Evolutionary conservation across 1,140 invertebrate species (phyloP).

Genomic region (Leucophenga varia): DNA sequence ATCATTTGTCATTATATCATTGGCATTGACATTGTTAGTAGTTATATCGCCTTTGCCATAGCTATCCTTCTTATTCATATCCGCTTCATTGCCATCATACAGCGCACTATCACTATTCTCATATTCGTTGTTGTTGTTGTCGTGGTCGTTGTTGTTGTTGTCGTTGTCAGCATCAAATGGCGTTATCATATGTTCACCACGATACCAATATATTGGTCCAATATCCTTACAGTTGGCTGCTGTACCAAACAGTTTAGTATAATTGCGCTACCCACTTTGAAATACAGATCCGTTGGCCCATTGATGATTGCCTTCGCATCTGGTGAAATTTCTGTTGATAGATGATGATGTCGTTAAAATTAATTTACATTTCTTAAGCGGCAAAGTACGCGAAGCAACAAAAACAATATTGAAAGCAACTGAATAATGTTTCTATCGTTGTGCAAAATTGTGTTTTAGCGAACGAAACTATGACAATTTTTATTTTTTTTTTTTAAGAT

Average conservation of each 20-base stretch:
- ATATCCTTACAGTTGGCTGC: conserved; percentile 78
- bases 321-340: conserved; percentile 56
- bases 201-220: conserved; percentile 82
- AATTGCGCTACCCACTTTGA: conserved; percentile 80
- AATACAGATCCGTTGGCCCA: conserved; percentile 76
- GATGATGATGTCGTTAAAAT: conserved; percentile 9
- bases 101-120: too few species aligned
- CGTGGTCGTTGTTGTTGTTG: neutral
- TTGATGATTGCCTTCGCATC: conserved; percentile 79
- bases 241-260: conserved; percentile 79
- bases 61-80: too few species aligned
- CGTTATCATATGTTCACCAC: conserved; percentile 59
- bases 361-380: neutral
- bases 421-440: too few species aligned
- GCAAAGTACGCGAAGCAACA: too few species aligned
- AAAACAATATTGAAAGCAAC: too few species aligned
- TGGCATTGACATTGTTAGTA: conserved; percentile 3
- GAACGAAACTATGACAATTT: too few species aligned
- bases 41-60: neutral
- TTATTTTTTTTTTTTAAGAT: too few species aligned
- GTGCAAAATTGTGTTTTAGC: too few species aligned
- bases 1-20: conserved; percentile 34
- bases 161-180: conserved; percentile 50
- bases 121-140: neutral
- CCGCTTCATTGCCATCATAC: too few species aligned